Evolutionary conservation across 2,797 vertebrate genomes (phyloP).

Genomic region (Prunella strophiata): DNA sequence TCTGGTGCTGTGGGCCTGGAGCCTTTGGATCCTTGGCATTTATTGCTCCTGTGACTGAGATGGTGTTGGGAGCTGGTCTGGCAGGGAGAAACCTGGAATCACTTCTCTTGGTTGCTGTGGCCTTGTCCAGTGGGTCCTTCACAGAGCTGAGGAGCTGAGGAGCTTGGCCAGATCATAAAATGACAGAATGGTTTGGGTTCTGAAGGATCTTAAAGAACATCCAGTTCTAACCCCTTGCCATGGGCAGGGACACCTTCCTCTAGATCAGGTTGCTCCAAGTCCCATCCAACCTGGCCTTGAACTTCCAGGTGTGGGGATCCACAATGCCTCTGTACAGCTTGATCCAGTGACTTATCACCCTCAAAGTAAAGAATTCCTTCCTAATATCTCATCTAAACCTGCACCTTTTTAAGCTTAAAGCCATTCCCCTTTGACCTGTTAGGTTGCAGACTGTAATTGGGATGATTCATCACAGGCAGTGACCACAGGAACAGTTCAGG

Average conservation of each 20-base stretch:
- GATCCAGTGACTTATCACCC: neutral
- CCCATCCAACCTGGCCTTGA: neutral
- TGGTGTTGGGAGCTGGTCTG: neutral
- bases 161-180: neutral
- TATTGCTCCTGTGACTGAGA: neutral
- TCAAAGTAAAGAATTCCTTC: neutral
- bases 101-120: neutral
- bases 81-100: neutral
- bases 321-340: rapidly evolving
- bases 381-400: neutral
- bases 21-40: neutral
- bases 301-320: neutral
- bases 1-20: neutral
- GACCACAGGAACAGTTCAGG: neutral
- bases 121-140: neutral
- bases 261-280: neutral
- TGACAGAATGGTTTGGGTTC: neutral
- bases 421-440: neutral
- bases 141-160: neutral
- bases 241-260: neutral
- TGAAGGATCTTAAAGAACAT: neutral
- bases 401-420: neutral
- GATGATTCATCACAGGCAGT: neutral
- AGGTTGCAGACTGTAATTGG: neutral
- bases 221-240: neutral